Evolutionary conservation across 2,113 vertebrate species (phyloP), one percentile per base, ranked within the genome.

Genomic region (Pterocles orientalis): DNA sequence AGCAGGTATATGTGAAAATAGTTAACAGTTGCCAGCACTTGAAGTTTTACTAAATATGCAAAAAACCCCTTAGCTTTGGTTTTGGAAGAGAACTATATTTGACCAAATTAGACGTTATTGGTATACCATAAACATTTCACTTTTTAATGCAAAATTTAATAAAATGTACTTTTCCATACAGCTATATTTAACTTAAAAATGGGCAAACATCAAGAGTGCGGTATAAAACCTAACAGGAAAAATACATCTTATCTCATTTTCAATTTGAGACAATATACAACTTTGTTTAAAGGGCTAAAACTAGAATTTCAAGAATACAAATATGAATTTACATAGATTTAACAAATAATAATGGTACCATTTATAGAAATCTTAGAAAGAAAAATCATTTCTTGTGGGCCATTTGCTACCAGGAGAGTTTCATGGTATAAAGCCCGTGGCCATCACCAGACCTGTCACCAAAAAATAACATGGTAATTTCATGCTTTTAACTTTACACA

Each of bases 311-410:
- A 97, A 96, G 97, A 97, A 97, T 96, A 97, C 96, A 97, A 97
- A 96, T 97, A 97, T 96, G 96, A 97, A 97, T 97, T 97, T 97
- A 97, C 96, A 97, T 96, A 97, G 96, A 96, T 97, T 95, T 96
- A 97, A 97, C 96, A 97, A 97, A 97, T 96, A 97, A 97, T 97
- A 96, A 97, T 97, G 97, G 97, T 97, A 97, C 95, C 97, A 97
- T 96, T 95, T 95, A 97, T 96, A 97, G 93, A 97, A 97, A 97
- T 94, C 93, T 96, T 94, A 96, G 93, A 97, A 97, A 97, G 96
- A 96, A 97, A 97, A 96, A 88, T 97, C 81, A 88, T 97, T 96
- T 96, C 92, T 91, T 28, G 12, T 97, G 94, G 95, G 95, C 95
- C 89, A 51, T 97, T 97, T 93, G 68, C 92, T 96, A 96, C 95